These are phyloP conservation scores for Colinus virginianus DNA, from an alignment of 2,113 vertebrate genomes.

Conservation along the genomic window DNA sequence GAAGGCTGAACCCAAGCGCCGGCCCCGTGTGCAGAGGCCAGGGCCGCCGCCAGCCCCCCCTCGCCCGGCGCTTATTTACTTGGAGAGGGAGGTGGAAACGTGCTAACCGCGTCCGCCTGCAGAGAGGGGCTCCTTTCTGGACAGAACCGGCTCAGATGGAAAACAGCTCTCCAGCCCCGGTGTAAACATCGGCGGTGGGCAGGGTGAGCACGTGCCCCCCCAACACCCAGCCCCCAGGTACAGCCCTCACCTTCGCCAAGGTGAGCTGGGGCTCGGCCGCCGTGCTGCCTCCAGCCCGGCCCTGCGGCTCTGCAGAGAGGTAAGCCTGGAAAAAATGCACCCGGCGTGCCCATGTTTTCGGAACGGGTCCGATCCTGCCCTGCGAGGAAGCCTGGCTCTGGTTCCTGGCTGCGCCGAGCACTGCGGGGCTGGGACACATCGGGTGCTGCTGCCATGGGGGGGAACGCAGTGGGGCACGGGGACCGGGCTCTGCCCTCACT, in stretches of 20 bases:
- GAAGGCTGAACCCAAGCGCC: not conserved
- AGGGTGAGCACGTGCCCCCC: not conserved
- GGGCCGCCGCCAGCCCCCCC: not conserved
- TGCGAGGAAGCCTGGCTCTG: not conserved
- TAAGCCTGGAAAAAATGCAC: constrained; percentile 61
- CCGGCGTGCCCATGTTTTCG: not conserved
- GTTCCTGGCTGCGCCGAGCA: not conserved
- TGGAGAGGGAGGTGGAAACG: constrained; percentile 57
- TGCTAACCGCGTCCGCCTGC: constrained; percentile 42
- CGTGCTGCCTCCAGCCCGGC: not conserved
- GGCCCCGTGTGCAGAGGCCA: not conserved
- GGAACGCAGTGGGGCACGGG: rapidly evolving
- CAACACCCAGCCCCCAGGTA: not conserved
- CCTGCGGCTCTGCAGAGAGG: constrained; percentile 13
- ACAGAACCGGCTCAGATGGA: not conserved
- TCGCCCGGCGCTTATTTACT: constrained; percentile 33
- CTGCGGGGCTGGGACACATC: not conserved
- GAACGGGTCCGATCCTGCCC: not conserved
- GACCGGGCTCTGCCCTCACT: not conserved
- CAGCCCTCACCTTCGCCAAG: not conserved
- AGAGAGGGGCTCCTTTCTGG: constrained; percentile 31
- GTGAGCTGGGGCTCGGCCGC: not conserved
- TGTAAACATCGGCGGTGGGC: not conserved
- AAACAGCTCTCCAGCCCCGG: not conserved
- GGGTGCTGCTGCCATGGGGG: rapidly evolving